A percentile compares a stretch with the other conserved stretches of the same genome.
These are phyloP conservation scores for Colossoma macropomum DNA, from an alignment of 2,113 vertebrate species.

Conservation along the genomic window DNA sequence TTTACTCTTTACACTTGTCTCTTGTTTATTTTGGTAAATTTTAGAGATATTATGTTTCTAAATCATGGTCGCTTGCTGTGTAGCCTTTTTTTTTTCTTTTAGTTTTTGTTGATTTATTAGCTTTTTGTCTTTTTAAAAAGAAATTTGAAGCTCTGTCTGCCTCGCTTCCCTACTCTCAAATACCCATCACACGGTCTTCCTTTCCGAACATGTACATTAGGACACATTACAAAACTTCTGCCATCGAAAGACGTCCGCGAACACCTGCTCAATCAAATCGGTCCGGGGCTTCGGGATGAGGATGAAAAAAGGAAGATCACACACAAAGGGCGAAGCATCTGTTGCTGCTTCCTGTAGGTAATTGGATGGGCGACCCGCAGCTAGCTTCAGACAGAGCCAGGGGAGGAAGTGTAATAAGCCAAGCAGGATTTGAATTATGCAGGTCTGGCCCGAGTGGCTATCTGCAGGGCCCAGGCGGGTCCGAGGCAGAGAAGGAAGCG, in stretches of 20 bases:
- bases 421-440: conserved; percentile 48
- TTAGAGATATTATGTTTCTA: no score
- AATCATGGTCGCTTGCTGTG: no score
- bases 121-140: not conserved
- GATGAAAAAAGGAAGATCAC: not conserved
- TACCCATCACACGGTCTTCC: not conserved
- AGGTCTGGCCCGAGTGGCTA: conserved; percentile 31
- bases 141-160: not conserved
- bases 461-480: conserved; percentile 29
- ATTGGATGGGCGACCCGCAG: conserved; percentile 45
- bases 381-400: conserved; percentile 35
- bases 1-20: no score
- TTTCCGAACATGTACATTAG: not conserved
- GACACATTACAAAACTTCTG: conserved; percentile 17
- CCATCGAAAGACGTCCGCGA: not conserved
- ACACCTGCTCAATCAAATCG: conserved; percentile 2
- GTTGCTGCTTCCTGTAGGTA: conserved; percentile 22
- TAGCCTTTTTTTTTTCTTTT: no score
- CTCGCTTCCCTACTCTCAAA: not conserved
- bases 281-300: not conserved
- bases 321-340: conserved; percentile 24
- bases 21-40: no score
- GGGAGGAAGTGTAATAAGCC: conserved; percentile 21
- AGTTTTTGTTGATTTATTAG: not conserved
- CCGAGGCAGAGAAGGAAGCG: not conserved